A percentile compares a stretch with the other conserved stretches of the same genome.
phyloP scores from a whole-genome alignment of 2,797 vertebrate genomes.

The Clarias platycephalus region DNA sequence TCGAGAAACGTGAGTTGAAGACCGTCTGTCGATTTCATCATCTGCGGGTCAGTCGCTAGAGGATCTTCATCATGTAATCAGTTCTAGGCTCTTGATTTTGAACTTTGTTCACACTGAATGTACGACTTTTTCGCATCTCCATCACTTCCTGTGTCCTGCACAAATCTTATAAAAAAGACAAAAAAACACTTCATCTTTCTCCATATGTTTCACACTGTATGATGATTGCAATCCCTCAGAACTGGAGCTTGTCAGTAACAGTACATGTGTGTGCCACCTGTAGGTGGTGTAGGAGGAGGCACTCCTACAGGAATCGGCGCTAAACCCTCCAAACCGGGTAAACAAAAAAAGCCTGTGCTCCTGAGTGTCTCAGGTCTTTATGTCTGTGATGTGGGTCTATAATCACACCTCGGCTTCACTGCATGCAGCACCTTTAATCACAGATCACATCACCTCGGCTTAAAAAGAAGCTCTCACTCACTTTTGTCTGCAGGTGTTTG shows the following conservation, averaged over 20 bases:
- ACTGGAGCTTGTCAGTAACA: constrained; percentile 1
- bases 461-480: not conserved
- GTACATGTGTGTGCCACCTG: constrained; percentile 33
- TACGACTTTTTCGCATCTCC: no score
- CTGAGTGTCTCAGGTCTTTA: constrained; percentile 34
- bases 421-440: constrained; percentile 20
- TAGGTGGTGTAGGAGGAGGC: constrained; percentile 41
- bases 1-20: no score
- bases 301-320: constrained; percentile 40
- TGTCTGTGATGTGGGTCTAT: not conserved
- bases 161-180: not conserved
- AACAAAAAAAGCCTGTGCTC: constrained; percentile 26
- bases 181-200: not conserved
- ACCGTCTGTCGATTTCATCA: not conserved
- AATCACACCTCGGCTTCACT: not conserved
- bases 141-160: not conserved
- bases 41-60: not conserved
- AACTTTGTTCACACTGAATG: not conserved
- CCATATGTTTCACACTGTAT: not conserved
- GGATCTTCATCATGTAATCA: not conserved
- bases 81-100: not conserved
- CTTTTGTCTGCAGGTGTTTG: constrained; percentile 28
- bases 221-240: not conserved
- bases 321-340: constrained; percentile 57
- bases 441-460: not conserved